Evolutionary conservation across 2,113 vertebrate species (phyloP).

Genomic region (Heterochromis multidens): DNA sequence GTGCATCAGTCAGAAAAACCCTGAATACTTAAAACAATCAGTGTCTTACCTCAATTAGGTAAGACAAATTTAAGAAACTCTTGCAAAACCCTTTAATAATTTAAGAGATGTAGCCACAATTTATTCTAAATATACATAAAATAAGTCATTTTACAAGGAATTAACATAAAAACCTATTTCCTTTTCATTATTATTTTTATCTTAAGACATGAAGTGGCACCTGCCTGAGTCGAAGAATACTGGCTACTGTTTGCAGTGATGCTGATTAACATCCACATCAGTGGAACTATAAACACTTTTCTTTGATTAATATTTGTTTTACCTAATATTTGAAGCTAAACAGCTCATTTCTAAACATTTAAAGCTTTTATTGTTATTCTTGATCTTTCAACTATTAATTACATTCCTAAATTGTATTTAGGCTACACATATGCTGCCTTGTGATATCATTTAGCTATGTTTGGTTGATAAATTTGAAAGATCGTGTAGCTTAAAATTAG

Average conservation of each 20-base stretch:
- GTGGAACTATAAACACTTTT: neutral
- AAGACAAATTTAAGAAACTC: too few species aligned
- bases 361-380: neutral
- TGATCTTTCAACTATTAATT: neutral
- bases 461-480: neutral
- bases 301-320: too few species aligned
- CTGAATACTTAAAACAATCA: too few species aligned
- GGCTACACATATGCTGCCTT: accelerated
- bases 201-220: neutral
- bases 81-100: neutral
- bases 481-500: neutral
- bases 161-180: neutral
- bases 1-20: neutral
- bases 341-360: neutral
- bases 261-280: neutral
- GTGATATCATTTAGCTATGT: neutral
- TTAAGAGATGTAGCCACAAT: neutral
- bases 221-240: neutral
- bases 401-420: neutral
- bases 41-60: too few species aligned
- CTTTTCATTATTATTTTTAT: neutral
- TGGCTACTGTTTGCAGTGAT: neutral
- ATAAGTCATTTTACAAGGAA: too few species aligned
- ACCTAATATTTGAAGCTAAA: neutral
- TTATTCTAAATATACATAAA: too few species aligned